Conservation (phyloP, 2,797 vertebrate genomes). For the Lepilemur ruficaudatus region DNA sequence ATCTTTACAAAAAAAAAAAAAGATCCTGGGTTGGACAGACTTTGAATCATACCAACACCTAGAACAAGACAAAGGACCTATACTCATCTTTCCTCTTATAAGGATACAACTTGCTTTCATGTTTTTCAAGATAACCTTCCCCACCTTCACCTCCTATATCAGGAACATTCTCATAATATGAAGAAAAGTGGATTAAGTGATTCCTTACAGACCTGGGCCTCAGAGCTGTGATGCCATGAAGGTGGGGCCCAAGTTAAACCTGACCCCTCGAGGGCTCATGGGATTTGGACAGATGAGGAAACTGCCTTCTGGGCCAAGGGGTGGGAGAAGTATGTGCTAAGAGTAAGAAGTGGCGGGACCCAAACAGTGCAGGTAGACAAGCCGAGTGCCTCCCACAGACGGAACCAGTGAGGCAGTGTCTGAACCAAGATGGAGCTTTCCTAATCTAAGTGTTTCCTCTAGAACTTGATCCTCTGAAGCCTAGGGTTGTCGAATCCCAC, state of each 20-base stretch:
- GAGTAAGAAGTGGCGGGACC: neutral
- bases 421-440: neutral
- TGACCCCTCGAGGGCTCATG: neutral
- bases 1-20: neutral
- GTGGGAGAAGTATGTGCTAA: neutral
- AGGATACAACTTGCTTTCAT: neutral
- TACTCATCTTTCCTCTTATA: neutral
- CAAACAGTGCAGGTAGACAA: neutral
- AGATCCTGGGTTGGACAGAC: neutral
- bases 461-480: neutral
- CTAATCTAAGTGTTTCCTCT: neutral
- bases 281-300: neutral
- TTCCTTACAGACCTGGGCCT: neutral
- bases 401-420: neutral
- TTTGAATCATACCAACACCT: neutral
- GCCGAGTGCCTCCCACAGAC: neutral
- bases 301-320: neutral
- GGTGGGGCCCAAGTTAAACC: neutral
- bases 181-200: neutral
- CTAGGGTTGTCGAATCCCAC: neutral
- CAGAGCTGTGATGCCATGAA: neutral
- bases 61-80: neutral
- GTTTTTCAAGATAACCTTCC: neutral
- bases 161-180: neutral
- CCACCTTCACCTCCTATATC: rapidly evolving